Base-by-base conservation (phyloP, 2,113 vertebrate genomes). In the Oenanthe melanoleuca region DNA sequence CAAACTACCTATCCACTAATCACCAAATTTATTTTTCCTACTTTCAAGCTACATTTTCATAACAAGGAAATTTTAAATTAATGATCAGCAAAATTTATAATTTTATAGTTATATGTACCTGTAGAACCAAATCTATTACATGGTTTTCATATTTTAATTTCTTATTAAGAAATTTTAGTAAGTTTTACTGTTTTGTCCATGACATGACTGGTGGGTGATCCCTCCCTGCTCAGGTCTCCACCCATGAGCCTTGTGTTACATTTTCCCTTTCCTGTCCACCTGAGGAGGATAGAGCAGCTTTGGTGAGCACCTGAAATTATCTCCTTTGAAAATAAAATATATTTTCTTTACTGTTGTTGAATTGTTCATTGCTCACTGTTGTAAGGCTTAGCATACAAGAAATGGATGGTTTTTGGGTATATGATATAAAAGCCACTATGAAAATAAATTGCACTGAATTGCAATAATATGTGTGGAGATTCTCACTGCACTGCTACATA, bases 361-460 rank as follows among this genome's bases (percentile, higher is more conserved):
- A 0, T 24, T 81, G n/a, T 44, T 49, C 21, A 24, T 80, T 94
- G 50, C 65, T 88, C 82, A 70, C 38, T 50, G n/a, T 78, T 64
- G 55, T 65, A 34, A 1, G 0, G 55, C 38, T 29, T 73, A 26
- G 59, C 82, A 59, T 55, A 73, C 38, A 66, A 49, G 82, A 94
- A 88, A 90, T 21, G 11, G 34, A 78, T 83, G 26, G 3, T 57
- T 92, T 92, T 33, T 70, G 21, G 78, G 3, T 40, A 28, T 40
- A 55, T 66, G 26, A 86, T 60, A 60, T 77, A 92, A 73, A 96
- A 86, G 14, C 34, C 61, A 71, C 26, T 64, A 70, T 28, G 64
- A 90, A 94, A 86, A 88, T 66, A 86, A 83, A 92, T 73, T 61
- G 19, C 52, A 59, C 26, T 79, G 72, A 83, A 81, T 67, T 86